Conservation (phyloP, 2,888 invertebrate genomes). For the Heteromyza rotundicornis region DNA sequence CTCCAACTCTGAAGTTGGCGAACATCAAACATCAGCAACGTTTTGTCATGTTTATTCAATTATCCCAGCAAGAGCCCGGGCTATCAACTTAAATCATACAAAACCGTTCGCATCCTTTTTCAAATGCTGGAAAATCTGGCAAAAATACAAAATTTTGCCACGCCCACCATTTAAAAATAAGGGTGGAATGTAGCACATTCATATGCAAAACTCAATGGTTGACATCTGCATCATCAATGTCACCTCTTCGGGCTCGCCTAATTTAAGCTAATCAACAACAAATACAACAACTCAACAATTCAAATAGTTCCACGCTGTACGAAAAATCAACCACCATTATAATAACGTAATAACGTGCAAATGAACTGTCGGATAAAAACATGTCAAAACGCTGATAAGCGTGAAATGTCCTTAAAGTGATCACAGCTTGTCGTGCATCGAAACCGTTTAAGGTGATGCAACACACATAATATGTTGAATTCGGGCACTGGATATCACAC, state of each 20-base stretch:
- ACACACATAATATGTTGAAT: too few relatives aligned
- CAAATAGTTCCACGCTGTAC: too few relatives aligned
- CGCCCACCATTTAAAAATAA: neutral
- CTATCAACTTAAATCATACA: slow-evolving; percentile 9
- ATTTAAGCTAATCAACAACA: slow-evolving; percentile 36
- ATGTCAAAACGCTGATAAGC: slow-evolving; percentile 49
- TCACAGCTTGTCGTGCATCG: slow-evolving; percentile 23
- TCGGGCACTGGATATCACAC: neutral
- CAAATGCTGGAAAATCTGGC: neutral
- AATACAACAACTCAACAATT: too few relatives aligned
- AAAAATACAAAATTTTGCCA: neutral
- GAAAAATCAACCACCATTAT: slow-evolving; percentile 30
- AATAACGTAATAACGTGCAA: slow-evolving; percentile 21
- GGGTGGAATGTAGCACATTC: neutral
- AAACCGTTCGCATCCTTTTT: slow-evolving; percentile 9
- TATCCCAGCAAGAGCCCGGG: slow-evolving; percentile 42
- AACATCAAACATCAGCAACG: slow-evolving; percentile 40
- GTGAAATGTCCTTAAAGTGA: slow-evolving; percentile 46
- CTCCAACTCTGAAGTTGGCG: neutral
- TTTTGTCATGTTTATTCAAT: slow-evolving; percentile 27
- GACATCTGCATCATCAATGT: neutral
- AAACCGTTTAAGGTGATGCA: neutral
- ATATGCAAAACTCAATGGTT: neutral
- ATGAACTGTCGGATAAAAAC: slow-evolving; percentile 30
- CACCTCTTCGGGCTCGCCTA: neutral